Conservation (phyloP, 2,888 invertebrate species). For the Drosophila atroscutellata region DNA sequence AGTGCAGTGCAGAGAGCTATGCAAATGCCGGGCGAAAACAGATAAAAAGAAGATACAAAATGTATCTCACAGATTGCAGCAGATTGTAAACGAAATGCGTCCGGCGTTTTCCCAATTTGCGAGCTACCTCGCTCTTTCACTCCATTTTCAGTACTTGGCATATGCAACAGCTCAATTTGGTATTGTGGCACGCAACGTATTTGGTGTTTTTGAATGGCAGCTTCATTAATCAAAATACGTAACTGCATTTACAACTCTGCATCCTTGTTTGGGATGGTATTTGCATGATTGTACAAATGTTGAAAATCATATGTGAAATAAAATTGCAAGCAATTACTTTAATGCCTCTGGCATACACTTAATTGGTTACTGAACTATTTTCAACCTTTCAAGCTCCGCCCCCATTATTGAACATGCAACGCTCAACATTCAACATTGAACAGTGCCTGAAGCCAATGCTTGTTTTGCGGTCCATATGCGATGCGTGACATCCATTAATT, state of each 20-base stretch:
- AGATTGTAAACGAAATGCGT: slow-evolving; percentile 60
- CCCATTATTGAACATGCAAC: background rate
- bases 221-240: slow-evolving; percentile 74
- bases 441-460: slow-evolving; percentile 48
- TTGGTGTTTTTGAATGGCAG: slow-evolving; percentile 70
- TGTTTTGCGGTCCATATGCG: slow-evolving; percentile 45
- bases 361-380: slow-evolving; percentile 16
- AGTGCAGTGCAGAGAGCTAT: slow-evolving; percentile 44
- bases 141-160: slow-evolving; percentile 10
- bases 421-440: background rate
- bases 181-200: slow-evolving; percentile 44
- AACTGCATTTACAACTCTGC: slow-evolving; percentile 27
- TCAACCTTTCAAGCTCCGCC: background rate
- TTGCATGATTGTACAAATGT: slow-evolving; percentile 4
- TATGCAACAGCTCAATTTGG: slow-evolving; percentile 75
- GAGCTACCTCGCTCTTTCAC: background rate
- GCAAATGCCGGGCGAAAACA: slow-evolving; percentile 58
- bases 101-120: slow-evolving; percentile 67
- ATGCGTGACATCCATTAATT: slow-evolving; percentile 55
- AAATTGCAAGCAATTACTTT: slow-evolving; percentile 75
- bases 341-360: slow-evolving; percentile 48
- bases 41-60: slow-evolving; percentile 34
- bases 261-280: background rate
- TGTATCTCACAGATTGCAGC: slow-evolving; percentile 55
- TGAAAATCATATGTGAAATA: slow-evolving; percentile 40